Conservation (phyloP, 2,888 invertebrate genomes). For the Lithosia quadra region DNA sequence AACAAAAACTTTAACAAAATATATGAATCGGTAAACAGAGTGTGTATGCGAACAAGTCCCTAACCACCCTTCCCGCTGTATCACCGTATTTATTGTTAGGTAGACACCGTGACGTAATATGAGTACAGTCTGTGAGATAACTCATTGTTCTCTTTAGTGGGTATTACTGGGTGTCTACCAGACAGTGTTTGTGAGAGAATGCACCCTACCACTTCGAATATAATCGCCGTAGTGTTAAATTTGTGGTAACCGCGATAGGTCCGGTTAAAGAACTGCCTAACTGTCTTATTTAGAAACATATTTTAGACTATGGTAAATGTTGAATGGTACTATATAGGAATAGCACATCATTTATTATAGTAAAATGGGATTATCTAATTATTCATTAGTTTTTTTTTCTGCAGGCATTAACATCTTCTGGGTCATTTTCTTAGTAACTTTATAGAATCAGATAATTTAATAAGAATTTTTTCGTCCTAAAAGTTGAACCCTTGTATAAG, state of each 20-base stretch:
- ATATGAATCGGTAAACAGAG: constrained; percentile 40
- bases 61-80: constrained; percentile 36
- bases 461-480: neutral
- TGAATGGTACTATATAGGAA: neutral
- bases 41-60: constrained; percentile 26
- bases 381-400: neutral
- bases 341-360: neutral
- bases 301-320: no score
- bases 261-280: neutral
- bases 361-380: neutral
- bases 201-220: constrained; percentile 67
- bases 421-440: neutral
- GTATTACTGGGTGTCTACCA: constrained; percentile 68
- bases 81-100: constrained; percentile 50
- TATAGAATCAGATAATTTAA: neutral
- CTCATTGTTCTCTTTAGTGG: constrained; percentile 62
- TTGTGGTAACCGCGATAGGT: constrained; percentile 17
- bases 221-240: constrained; percentile 40
- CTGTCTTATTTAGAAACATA: neutral
- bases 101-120: constrained; percentile 48
- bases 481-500: no score
- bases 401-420: no score
- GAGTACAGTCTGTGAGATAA: constrained; percentile 51
- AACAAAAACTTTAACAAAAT: constrained; percentile 22
- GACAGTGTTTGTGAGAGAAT: constrained; percentile 46